Percentiles rank a stretch among this genome's conserved stretches.
Conservation (phyloP, 2,888 invertebrate genomes). For the Conops quadrifasciatus region DNA sequence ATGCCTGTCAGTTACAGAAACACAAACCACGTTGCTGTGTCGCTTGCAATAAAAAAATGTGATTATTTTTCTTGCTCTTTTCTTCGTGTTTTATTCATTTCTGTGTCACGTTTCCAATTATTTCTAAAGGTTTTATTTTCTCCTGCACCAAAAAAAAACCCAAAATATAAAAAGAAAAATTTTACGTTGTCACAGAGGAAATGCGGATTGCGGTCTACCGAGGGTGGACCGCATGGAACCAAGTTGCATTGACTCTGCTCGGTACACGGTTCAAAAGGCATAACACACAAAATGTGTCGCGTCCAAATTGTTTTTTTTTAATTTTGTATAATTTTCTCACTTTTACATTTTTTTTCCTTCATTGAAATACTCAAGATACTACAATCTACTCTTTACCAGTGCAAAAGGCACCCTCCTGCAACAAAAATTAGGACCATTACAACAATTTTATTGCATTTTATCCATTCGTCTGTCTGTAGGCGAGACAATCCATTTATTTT, state of each 20-base stretch:
- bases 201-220: slow-evolving; percentile 28
- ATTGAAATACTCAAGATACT: too few relatives aligned
- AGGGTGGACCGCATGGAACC: background rate
- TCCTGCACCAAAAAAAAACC: background rate
- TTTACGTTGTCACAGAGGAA: slow-evolving; percentile 24
- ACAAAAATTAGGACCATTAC: too few relatives aligned
- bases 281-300: background rate
- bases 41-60: background rate
- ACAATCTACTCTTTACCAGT: too few relatives aligned
- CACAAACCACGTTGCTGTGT: slow-evolving; percentile 22
- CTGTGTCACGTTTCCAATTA: background rate
- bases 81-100: background rate
- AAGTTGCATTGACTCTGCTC: background rate
- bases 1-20: slow-evolving; percentile 22
- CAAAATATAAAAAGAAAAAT: background rate
- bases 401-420: too few relatives aligned
- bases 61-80: background rate
- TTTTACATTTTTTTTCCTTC: background rate
- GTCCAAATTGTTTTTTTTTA: too few relatives aligned
- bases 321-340: background rate
- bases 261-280: too few relatives aligned
- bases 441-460: too few relatives aligned
- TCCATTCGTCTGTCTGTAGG: too few relatives aligned
- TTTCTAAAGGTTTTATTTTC: background rate
- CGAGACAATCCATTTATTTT: too few relatives aligned